Evolutionary conservation across 2,797 vertebrate species (phyloP).

Genomic region (Harpagifer antarcticus): DNA sequence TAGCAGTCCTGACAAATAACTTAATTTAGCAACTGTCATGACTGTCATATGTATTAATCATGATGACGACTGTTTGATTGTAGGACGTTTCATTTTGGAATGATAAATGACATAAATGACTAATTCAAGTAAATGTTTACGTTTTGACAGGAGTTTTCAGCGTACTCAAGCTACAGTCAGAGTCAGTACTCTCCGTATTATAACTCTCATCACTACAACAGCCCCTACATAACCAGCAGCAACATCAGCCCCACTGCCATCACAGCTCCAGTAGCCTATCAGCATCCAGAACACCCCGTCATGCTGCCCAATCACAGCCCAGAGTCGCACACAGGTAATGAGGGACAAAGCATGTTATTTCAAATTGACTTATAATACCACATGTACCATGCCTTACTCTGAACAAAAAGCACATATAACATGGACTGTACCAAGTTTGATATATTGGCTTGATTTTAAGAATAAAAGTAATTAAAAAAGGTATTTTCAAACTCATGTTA

Average conservation of each 20-base stretch:
- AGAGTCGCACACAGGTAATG: conserved; percentile 90
- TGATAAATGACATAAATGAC: neutral
- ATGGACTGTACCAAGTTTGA: too few species aligned
- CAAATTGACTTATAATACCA: neutral
- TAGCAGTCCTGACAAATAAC: neutral
- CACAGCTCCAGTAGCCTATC: conserved; percentile 91
- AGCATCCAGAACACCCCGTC: conserved; percentile 92
- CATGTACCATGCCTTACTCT: too few species aligned
- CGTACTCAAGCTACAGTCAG: conserved; percentile 95
- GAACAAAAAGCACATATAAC: too few species aligned
- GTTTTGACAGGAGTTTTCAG: conserved; percentile 91
- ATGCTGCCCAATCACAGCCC: conserved; percentile 92
- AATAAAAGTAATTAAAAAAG: too few species aligned
- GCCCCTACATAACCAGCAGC: conserved; percentile 91
- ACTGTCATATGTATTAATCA: neutral
- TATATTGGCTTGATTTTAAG: too few species aligned
- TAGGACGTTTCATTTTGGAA: neutral
- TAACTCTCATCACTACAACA: conserved; percentile 93
- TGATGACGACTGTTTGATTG: neutral
- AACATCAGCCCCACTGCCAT: conserved; percentile 93
- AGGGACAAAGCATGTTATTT: neutral
- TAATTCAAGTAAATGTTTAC: conserved; percentile 21
- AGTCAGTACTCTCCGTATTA: conserved; percentile 97
- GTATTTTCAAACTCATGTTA: too few species aligned
- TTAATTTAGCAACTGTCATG: neutral